Evolutionary conservation across 2,797 vertebrate species (phyloP), one percentile per base, ranked within the genome.

Genomic region (Pelodytes ibericus): DNA sequence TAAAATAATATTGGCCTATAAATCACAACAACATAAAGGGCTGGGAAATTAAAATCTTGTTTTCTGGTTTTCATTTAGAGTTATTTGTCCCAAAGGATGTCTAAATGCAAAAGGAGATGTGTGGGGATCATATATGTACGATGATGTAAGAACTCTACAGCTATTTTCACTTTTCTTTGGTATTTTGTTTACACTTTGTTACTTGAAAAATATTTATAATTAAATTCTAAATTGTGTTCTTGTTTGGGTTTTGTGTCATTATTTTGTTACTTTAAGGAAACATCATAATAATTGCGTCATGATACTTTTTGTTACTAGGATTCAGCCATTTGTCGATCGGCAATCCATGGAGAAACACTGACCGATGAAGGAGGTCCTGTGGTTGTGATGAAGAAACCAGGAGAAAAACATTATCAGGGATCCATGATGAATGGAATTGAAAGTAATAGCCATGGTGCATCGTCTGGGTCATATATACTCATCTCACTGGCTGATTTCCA

Each of bases 81-180:
- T 72, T 18, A 13, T 1, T 0, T 72, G 71, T 26, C 71, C 71
- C 24, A 8, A 59, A 26, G 11, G 49, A 24, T 72, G 71, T 72
- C 3, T 9, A 2, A 16, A 47, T 3, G 41, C 44, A 4, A 30
- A 33, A 13, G 44, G 16, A 8, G 20, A 63, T 1, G 7, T 72
- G 22, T 72, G 59, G 59, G 71, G 71, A 72, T 16, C 41, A 26
- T 15, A 27, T 22, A 53, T 26, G 2, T 72, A 63, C 26, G 36
- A 59, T 3, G 16, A n/a, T 15, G 71, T 72, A 72, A 71, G 16
- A 20, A n/a, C n/a, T n/a, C n/a, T n/a, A n/a, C n/a, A n/a, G n/a
- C n/a, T n/a, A n/a, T n/a, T n/a, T n/a, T n/a, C n/a, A n/a, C n/a
- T n/a, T n/a, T n/a, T n/a, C 18, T n/a, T n/a, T n/a, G n/a, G n/a